phyloP scores from a whole-genome alignment of 2,888 invertebrate genomes.

The Tenthredo notha region DNA sequence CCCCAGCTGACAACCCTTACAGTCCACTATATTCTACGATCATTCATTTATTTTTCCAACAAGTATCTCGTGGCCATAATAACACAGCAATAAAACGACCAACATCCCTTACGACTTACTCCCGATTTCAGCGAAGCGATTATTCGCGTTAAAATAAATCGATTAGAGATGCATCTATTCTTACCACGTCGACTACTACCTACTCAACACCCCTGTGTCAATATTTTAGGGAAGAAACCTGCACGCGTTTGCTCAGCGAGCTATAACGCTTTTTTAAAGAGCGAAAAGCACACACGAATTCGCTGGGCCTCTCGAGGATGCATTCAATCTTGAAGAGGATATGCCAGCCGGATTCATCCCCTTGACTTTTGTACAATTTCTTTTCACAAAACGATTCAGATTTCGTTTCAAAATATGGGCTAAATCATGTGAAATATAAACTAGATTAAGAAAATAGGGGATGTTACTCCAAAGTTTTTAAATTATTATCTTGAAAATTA shows the following conservation, averaged over 20 bases:
- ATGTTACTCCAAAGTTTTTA: background rate
- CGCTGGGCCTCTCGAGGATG: background rate
- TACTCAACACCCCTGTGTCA: conserved; percentile 42
- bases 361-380: background rate
- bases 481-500: background rate
- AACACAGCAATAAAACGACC: background rate
- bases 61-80: background rate
- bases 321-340: conserved; percentile 48
- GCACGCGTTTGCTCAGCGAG: background rate
- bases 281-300: conserved; percentile 26
- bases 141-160: background rate
- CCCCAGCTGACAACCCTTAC: background rate
- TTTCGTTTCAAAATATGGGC: background rate
- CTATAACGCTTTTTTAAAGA: conserved; percentile 24
- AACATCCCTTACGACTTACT: background rate
- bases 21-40: background rate
- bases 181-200: background rate
- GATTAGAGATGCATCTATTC: background rate
- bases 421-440: background rate
- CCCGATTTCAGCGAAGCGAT: background rate
- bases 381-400: background rate
- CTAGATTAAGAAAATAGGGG: background rate
- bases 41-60: background rate
- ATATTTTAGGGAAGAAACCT: conserved; percentile 29
- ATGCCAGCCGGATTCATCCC: background rate